Evolutionary conservation across 2,113 vertebrate genomes (phyloP), one percentile per base, ranked within the genome.

Genomic region (Amphiprion percula): DNA sequence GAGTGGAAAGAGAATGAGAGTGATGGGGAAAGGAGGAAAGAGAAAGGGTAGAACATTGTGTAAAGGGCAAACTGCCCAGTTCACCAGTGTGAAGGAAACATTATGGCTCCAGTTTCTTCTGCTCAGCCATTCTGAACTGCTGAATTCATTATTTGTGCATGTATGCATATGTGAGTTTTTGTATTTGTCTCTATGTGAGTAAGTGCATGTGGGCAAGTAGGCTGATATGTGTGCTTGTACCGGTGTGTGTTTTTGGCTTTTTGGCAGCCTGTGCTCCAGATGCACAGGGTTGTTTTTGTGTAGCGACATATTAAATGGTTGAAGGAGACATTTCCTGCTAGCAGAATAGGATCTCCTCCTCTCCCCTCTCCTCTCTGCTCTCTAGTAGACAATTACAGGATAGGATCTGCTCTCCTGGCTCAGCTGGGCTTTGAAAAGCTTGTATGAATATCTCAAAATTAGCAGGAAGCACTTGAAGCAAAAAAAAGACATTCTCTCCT

Each of bases 291-390:
- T 93, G 92, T 96, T 95, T 94, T 94, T 95, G 89, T 93, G 92
- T 93, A 93, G 92, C 60, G 67, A 84, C 92, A 93, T 93, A 93
- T 94, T 95, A 96, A 95, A 96, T 95, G 92, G 93, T 92, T 94
- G 95, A 94, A 94, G 87, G 93, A 93, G 94, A 94, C 90, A 90
- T 92, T 95, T 96, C 93, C 95, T 96, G 95, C 95, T 94, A 94
- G 95, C 95, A 91, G 91, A 88, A 90, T 89, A 95, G 90, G 87
- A 88, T 91, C 86, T 90, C 84, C 90, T 90, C 64, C 82, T 87
- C 73, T 82, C 79, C 59, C 78, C 86, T 81, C 84, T 87, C 85
- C 93, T 95, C 93, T 93, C 88, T 94, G 92, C 96, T 94, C 85
- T 84, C 82, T 76, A 87, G 84, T 74, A 88, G 88, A 93, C 82